Conservation (phyloP, 2,888 invertebrate species). For the Hofmannophila pseudospretella region DNA sequence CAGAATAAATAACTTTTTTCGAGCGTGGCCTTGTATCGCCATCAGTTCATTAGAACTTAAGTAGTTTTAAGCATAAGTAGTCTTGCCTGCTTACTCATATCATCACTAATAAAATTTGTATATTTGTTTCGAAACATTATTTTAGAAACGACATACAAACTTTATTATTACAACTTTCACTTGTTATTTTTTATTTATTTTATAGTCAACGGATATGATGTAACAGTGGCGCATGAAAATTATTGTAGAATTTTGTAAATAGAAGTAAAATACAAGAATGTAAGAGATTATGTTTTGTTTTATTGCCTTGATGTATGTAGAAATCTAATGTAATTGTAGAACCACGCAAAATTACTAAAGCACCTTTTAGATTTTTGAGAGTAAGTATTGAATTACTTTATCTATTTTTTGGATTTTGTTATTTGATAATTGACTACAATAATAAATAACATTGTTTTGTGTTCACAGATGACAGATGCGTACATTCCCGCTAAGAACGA, state of each 20-base stretch:
- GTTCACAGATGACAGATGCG: constrained; percentile 55
- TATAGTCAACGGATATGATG: constrained; percentile 23
- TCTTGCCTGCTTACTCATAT: constrained; percentile 9
- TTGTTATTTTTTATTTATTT: constrained; percentile 40
- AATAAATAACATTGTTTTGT: not conserved
- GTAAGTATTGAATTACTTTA: not conserved
- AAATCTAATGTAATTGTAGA: not conserved
- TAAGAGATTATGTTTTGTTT: constrained; percentile 24
- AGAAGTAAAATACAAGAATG: constrained; percentile 29
- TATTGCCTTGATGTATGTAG: constrained; percentile 9
- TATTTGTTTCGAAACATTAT: no score
- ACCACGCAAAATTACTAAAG: not conserved
- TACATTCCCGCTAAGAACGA: constrained; percentile 24
- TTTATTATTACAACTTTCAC: constrained; percentile 1
- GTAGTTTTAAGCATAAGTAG: no score
- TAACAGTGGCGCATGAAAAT: constrained; percentile 25
- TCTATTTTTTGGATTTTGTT: no score
- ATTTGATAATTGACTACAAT: no score
- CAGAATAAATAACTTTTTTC: no score
- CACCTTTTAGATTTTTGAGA: not conserved
- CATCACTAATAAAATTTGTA: constrained; percentile 2
- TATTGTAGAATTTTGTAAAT: constrained; percentile 34
- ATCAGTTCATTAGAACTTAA: no score
- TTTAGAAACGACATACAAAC: not conserved
- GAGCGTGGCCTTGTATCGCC: no score